These are phyloP conservation scores for Paracanthobrama guichenoti DNA, from an alignment of 2,113 vertebrate genomes.

Conservation along the genomic window DNA sequence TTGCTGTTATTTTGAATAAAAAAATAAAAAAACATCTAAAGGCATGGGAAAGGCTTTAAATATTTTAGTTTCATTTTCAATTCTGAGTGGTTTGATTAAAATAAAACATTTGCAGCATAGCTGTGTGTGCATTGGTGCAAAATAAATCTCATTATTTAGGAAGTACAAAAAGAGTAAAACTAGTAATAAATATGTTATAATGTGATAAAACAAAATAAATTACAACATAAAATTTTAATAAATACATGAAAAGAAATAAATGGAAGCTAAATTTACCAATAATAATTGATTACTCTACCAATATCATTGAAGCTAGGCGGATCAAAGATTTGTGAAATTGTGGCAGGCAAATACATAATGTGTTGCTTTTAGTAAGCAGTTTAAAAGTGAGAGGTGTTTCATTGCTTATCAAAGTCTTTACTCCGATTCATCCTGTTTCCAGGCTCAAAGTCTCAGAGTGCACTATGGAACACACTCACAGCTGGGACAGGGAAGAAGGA, in stretches of 20 bases:
- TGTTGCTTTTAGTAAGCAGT: background rate
- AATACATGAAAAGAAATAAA: background rate
- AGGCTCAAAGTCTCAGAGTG: constrained; percentile 97
- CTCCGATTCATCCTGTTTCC: background rate
- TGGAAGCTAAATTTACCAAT: background rate
- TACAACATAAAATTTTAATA: too few relatives aligned
- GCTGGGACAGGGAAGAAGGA: constrained; percentile 82
- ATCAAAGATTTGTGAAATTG: background rate
- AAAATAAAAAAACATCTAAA: background rate
- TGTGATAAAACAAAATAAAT: background rate
- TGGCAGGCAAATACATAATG: background rate
- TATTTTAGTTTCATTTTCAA: background rate
- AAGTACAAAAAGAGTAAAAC: background rate
- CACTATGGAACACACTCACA: constrained; percentile 86
- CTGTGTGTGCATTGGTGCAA: too few relatives aligned
- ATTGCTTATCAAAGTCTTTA: background rate
- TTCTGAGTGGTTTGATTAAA: background rate
- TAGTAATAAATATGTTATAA: background rate
- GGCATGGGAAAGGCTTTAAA: background rate
- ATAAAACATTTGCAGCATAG: background rate
- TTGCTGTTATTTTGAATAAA: background rate
- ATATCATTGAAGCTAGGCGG: background rate
- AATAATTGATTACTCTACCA: background rate
- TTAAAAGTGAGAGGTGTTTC: background rate
- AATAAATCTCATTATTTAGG: background rate